These are phyloP conservation scores for Tichodroma muraria DNA, from an alignment of 2,113 vertebrate genomes.

Conservation along the genomic window DNA sequence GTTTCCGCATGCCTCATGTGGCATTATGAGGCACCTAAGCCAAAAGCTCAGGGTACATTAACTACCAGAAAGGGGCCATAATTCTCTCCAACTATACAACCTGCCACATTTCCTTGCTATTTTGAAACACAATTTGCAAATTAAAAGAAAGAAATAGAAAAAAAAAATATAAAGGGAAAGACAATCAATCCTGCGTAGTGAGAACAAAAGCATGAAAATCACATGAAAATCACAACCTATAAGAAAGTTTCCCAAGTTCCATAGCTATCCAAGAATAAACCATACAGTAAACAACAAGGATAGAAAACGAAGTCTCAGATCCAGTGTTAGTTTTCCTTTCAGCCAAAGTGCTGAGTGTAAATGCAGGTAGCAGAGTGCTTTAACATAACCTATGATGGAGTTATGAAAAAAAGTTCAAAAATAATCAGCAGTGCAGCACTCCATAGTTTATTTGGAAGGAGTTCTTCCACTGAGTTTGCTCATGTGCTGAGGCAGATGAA, in stretches of 20 bases:
- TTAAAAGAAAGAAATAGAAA: neutral
- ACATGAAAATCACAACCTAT: neutral
- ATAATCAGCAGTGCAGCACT: neutral
- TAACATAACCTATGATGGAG: neutral
- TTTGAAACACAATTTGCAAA: conserved; percentile 43
- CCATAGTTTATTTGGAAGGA: neutral
- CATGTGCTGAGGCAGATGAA: neutral
- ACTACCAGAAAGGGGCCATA: conserved; percentile 32
- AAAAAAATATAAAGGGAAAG: fast-evolving
- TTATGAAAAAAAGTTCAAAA: neutral
- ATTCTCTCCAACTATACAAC: conserved; percentile 30
- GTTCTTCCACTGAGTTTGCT: neutral
- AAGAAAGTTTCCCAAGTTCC: neutral
- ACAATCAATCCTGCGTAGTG: neutral
- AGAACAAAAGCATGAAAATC: neutral
- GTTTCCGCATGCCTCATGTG: conserved; percentile 27
- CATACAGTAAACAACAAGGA: neutral
- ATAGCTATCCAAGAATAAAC: neutral
- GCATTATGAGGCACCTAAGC: conserved; percentile 35
- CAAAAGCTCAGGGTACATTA: conserved; percentile 53
- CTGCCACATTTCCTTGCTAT: conserved; percentile 31
- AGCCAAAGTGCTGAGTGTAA: neutral
- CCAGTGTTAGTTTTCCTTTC: neutral
- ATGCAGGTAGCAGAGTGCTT: neutral
- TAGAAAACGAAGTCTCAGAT: neutral